Conservation (phyloP, 92 coral and sea anemone species). For the Pocillopora meandrina region DNA sequence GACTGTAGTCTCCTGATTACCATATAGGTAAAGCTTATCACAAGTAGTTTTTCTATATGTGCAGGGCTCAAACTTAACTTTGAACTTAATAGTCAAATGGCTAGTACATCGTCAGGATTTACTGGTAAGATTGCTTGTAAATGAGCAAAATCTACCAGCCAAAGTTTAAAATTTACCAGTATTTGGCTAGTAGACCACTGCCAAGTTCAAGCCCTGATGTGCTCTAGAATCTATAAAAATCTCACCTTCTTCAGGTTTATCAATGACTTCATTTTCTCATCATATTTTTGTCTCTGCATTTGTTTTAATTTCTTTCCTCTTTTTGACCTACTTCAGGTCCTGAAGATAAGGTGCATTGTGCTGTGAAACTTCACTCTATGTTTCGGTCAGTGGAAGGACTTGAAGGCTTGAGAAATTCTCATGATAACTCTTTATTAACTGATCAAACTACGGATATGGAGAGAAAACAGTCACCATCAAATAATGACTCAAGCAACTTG, state of each 20-base stretch:
- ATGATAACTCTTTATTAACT: not conserved
- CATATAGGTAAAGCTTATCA: no score
- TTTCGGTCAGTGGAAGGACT: conserved; percentile 21
- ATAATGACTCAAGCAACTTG: not conserved
- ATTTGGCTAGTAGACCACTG: no score
- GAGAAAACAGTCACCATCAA: not conserved
- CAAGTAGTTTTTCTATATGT: no score
- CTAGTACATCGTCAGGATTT: no score
- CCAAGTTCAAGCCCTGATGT: no score
- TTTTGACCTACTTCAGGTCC: conserved; percentile 13
- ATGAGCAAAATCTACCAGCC: no score
- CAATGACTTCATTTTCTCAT: not conserved
- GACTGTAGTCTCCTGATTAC: no score
- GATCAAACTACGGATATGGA: not conserved
- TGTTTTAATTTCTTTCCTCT: not conserved
- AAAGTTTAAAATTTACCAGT: no score
- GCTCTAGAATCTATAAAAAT: not conserved
- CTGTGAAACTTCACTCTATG: conserved; percentile 65
- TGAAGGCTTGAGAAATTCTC: not conserved
- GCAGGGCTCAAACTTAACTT: no score
- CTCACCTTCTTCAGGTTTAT: not conserved
- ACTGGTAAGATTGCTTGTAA: no score
- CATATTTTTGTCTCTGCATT: not conserved
- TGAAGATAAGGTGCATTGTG: conserved; percentile 58
- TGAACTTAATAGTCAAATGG: no score